A percentile compares a stretch with the other conserved stretches of the same genome.
phyloP scores from a whole-genome alignment of 37 sponge, comb jelly and placozoan species.

The Chondrilla cf. caribensis region DNA sequence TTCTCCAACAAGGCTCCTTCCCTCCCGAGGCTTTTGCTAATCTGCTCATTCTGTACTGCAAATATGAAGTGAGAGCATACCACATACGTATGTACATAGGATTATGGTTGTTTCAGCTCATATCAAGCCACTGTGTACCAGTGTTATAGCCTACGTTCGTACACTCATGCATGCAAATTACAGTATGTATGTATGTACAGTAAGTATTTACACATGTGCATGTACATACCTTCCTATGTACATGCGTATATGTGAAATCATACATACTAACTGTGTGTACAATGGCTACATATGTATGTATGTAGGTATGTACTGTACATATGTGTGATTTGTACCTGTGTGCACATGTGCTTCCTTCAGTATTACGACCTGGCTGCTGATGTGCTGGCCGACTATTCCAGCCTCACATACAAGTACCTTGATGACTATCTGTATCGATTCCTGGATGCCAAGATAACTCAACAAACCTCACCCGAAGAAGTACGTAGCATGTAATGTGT shows the following conservation, averaged over 20 bases:
- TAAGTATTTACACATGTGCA: not conserved
- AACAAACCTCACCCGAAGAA: constrained; percentile 91
- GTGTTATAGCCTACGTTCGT: no score
- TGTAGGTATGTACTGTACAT: not conserved
- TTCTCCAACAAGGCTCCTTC: constrained; percentile 91
- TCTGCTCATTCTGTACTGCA: constrained; percentile 90
- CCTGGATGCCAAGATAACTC: constrained; percentile 86
- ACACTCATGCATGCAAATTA: no score
- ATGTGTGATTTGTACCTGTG: no score
- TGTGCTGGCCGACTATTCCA: constrained; percentile 95
- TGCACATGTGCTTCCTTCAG: constrained; percentile 19
- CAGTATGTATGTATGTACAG: not conserved
- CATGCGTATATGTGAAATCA: not conserved
- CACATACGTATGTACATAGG: not conserved
- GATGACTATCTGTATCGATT: constrained; percentile 80
- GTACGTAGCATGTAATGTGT: constrained; percentile 46
- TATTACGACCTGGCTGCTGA: constrained; percentile 98
- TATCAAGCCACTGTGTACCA: no score
- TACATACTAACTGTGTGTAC: not conserved
- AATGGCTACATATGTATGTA: not conserved
- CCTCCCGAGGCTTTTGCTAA: constrained; percentile 97
- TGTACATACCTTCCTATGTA: not conserved
- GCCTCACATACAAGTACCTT: constrained; percentile 87
- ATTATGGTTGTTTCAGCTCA: no score
- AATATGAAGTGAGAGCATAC: constrained; percentile 72